Evolutionary conservation across 2,797 vertebrate species (phyloP), one percentile per base, ranked within the genome.

Genomic region (Diceros bicornis): DNA sequence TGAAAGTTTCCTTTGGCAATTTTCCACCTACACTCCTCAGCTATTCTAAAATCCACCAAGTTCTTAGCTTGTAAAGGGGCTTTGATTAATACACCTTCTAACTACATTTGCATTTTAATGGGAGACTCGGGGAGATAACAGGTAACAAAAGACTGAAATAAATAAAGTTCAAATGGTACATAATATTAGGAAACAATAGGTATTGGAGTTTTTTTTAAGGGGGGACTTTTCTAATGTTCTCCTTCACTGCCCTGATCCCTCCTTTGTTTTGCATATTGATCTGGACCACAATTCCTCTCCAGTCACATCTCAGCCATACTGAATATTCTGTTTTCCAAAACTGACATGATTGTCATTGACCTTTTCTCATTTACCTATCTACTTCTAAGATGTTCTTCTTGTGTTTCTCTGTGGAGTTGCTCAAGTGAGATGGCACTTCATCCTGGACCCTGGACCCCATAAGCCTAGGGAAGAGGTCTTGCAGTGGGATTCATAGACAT

Each of bases 31-130:
- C 1, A 25, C 47, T 90, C 16, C 84, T 94, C 25, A 96, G 79
- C 59, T 96, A 69, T 74, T 97, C 83, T 95, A 77, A 96, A 95
- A 92, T 57, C 21, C n/a, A 95, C 75, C 13, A 59, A 92, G 41
- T 96, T 97, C 71, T 92, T 78, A 93, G 55, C 64, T 97, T 84
- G 20, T 78, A 96, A 93, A 89, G 25, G 29, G 32, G 23, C 44
- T 97, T 97, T 95, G 89, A 96, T 96, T 97, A 97, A 97, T 85
- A 83, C 7, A 92, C 50, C 37, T 97, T 97, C 71, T 32, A 96
- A 96, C 25, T 84, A 25, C 47, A 97, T 92, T 98, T 97, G 61
- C 94, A 97, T 97, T 94, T 97, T 94, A 97, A 96, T 97, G 50
- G 59, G 57, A 61, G 62, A 81, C 37, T 88, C 62, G 55, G 68